These are phyloP conservation scores for Cherax quadricarinatus DNA, from an alignment of 1,140 invertebrate species.

Conservation along the genomic window DNA sequence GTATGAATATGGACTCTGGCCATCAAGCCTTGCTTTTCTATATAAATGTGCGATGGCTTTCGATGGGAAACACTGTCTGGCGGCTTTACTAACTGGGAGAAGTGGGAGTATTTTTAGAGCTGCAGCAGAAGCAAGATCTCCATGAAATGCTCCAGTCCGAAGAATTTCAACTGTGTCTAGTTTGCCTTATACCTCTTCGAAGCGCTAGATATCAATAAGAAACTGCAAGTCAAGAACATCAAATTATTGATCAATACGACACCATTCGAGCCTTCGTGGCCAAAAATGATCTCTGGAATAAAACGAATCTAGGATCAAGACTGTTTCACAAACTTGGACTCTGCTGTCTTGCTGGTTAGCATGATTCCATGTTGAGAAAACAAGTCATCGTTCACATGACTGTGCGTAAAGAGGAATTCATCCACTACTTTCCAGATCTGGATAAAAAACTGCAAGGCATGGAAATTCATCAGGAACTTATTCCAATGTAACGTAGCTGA, in stretches of 20 bases:
- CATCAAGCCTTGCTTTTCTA: slow-evolving; percentile 33
- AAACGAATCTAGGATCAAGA: slow-evolving; percentile 1
- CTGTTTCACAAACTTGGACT: slow-evolving; percentile 52
- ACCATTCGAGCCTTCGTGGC: slow-evolving; percentile 18
- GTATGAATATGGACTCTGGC: background rate
- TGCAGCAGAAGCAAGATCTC: background rate
- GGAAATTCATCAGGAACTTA: slow-evolving; percentile 25
- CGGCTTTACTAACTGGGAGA: slow-evolving; percentile 16
- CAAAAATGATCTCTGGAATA: slow-evolving; percentile 11
- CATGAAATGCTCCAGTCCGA: background rate
- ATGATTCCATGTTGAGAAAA: slow-evolving; percentile 14
- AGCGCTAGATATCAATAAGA: background rate
- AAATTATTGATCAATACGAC: background rate
- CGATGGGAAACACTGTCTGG: background rate
- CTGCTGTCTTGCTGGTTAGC: background rate
- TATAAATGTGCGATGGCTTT: slow-evolving; percentile 32
- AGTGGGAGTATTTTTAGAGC: slow-evolving; percentile 48
- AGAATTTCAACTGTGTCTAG: background rate
- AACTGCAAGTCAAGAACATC: slow-evolving; percentile 20
- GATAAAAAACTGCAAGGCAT: too few species aligned
- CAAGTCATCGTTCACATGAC: slow-evolving; percentile 38
- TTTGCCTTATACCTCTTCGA: slow-evolving; percentile 9
- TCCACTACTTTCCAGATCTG: background rate
- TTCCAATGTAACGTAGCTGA: slow-evolving; percentile 34
- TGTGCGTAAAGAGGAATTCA: slow-evolving; percentile 34